Evolutionary conservation across 2,888 invertebrate genomes (phyloP).

Genomic region (Vanessa cardui): DNA sequence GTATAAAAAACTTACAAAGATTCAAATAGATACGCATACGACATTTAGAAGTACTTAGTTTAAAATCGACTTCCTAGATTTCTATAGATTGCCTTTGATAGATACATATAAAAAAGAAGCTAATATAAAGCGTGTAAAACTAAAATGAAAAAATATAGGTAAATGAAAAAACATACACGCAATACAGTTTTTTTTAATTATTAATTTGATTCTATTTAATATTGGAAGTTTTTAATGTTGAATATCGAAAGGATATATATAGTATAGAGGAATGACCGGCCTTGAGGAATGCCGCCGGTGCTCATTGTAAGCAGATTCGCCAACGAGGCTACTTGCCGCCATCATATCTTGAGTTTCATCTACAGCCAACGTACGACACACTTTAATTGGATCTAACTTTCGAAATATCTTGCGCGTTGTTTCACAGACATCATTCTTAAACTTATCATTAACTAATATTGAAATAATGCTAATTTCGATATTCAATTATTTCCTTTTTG

Average conservation of each 20-base stretch:
- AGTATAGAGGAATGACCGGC: constrained; percentile 61
- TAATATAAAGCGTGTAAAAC: too few species aligned
- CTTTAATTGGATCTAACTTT: constrained; percentile 46
- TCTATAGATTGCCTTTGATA: too few species aligned
- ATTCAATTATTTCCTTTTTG: too few species aligned
- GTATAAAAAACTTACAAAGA: too few species aligned
- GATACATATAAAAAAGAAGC: too few species aligned
- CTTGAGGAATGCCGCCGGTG: constrained; percentile 71
- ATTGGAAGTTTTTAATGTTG: neutral
- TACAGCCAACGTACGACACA: constrained; percentile 40
- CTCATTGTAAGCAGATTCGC: constrained; percentile 47
- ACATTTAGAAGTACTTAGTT: too few species aligned
- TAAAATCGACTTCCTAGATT: too few species aligned
- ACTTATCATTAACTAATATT: constrained; percentile 19
- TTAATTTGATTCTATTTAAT: neutral
- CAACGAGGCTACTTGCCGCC: constrained; percentile 48
- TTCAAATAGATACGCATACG: too few species aligned
- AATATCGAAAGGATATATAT: constrained; percentile 35
- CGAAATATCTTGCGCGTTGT: constrained; percentile 36
- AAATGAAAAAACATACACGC: too few species aligned
- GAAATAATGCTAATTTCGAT: neutral
- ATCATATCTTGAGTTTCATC: constrained; percentile 57
- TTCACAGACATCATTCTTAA: constrained; percentile 23
- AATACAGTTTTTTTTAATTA: too few species aligned
- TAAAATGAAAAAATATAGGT: too few species aligned